Percentiles rank a stretch among this genome's conserved stretches.
Evolutionary conservation across 2,888 invertebrate species (phyloP).

Genomic region (Macrophya alboannulata): DNA sequence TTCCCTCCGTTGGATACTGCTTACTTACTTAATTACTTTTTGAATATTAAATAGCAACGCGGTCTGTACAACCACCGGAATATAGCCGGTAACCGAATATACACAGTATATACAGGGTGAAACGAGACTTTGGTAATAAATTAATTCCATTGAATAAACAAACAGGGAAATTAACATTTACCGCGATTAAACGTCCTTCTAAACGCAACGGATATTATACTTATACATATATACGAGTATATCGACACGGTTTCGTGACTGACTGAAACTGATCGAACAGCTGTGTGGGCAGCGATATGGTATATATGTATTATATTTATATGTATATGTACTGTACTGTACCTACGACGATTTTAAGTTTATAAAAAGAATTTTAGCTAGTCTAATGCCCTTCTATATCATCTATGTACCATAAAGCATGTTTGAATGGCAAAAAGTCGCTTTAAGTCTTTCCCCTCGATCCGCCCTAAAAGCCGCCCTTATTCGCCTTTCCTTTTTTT

Average conservation of each 20-base stretch:
- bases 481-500: constrained; percentile 47
- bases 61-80: neutral
- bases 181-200: constrained; percentile 8
- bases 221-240: too few relatives aligned
- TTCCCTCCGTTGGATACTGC: neutral
- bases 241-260: neutral
- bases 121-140: neutral
- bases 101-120: neutral
- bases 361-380: neutral
- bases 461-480: constrained; percentile 40
- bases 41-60: neutral
- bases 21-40: constrained; percentile 5
- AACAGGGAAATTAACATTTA: constrained; percentile 21
- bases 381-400: constrained; percentile 12
- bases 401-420: constrained; percentile 51
- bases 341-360: neutral
- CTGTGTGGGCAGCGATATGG: neutral
- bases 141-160: constrained; percentile 35
- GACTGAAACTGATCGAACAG: neutral
- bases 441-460: constrained; percentile 48
- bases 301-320: neutral
- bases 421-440: constrained; percentile 61
- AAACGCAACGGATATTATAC: neutral
- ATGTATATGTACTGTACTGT: neutral
- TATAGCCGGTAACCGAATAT: neutral